Evolutionary conservation across 1,140 invertebrate species (phyloP).

Genomic region (Limonius californicus): DNA sequence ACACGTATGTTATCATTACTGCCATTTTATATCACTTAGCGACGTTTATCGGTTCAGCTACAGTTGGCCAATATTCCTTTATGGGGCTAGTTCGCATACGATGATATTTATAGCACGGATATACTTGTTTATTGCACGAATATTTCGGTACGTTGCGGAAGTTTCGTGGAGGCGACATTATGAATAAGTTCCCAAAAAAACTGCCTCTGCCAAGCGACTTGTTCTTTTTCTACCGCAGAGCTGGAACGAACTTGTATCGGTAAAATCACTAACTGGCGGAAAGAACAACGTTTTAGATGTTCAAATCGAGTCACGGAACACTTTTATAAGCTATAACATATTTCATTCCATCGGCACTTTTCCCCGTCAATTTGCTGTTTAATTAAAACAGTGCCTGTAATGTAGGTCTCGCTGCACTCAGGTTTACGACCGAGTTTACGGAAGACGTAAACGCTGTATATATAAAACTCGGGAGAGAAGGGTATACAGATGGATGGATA

Average conservation of each 20-base stretch:
- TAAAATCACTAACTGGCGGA: background rate
- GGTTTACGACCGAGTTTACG: slow-evolving; percentile 2
- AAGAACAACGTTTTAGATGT: background rate
- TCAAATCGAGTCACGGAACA: background rate
- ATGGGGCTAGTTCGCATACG: background rate
- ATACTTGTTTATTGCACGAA: slow-evolving; percentile 2
- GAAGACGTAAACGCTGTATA: background rate
- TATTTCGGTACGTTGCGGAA: background rate
- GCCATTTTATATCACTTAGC: slow-evolving; percentile 5
- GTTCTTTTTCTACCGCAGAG: too few species aligned
- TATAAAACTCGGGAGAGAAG: background rate
- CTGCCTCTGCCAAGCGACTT: too few species aligned
- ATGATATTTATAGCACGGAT: background rate
- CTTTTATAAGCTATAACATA: slow-evolving; percentile 12
- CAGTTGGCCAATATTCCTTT: slow-evolving; percentile 6
- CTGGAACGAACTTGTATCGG: background rate
- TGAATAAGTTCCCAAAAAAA: too few species aligned
- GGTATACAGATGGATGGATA: background rate
- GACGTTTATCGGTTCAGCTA: slow-evolving; percentile 1
- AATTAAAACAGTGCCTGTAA: slow-evolving; percentile 8
- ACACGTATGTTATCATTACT: slow-evolving; percentile 4
- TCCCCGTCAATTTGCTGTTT: slow-evolving; percentile 9
- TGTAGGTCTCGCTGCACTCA: slow-evolving; percentile 3
- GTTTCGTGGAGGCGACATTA: too few species aligned
- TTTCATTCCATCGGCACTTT: slow-evolving; percentile 11